Percentiles rank a stretch among this genome's conserved stretches.
These are phyloP conservation scores for Danaus chrysippus DNA, from an alignment of 2,888 invertebrate species.

Conservation along the genomic window DNA sequence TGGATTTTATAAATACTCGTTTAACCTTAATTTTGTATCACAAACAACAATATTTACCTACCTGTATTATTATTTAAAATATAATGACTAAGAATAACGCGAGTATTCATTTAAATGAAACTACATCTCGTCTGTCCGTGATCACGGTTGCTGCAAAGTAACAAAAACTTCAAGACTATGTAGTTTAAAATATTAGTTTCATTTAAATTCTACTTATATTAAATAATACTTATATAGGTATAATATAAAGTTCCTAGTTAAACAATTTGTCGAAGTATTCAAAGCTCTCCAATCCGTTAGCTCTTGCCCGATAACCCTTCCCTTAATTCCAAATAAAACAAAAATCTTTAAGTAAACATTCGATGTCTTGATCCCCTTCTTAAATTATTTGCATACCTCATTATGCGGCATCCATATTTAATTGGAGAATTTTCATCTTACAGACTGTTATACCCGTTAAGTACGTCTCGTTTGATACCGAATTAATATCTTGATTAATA, in stretches of 20 bases:
- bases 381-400: constrained; percentile 73
- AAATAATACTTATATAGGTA: too few species aligned
- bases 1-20: constrained; percentile 63
- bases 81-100: too few species aligned
- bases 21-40: constrained; percentile 34
- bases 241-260: too few species aligned
- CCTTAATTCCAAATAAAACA: constrained; percentile 32
- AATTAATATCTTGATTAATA: neutral
- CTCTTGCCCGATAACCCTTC: constrained; percentile 20
- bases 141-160: too few species aligned
- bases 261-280: too few species aligned
- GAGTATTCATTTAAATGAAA: too few species aligned
- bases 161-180: too few species aligned
- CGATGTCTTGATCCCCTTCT: constrained; percentile 29
- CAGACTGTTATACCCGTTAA: constrained; percentile 20
- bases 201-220: too few species aligned
- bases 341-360: constrained; percentile 35
- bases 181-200: too few species aligned
- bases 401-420: constrained; percentile 76
- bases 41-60: too few species aligned
- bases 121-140: too few species aligned
- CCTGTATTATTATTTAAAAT: too few species aligned
- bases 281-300: neutral
- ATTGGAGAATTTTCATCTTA: constrained; percentile 73
- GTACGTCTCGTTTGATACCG: constrained; percentile 7